Conservation (phyloP, 2,888 invertebrate genomes). For the Pseudeuparius sepicola region DNA sequence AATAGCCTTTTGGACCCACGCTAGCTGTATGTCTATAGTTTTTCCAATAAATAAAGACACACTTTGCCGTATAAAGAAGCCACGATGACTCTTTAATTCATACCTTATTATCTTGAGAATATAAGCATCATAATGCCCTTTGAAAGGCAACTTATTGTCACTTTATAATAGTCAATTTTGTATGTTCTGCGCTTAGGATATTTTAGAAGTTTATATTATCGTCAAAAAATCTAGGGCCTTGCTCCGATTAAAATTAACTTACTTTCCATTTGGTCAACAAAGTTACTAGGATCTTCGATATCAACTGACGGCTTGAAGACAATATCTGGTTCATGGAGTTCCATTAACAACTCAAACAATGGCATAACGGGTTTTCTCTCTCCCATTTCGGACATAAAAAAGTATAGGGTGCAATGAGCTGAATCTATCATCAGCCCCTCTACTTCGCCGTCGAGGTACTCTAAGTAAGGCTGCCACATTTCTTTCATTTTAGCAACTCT, state of each 20-base stretch:
- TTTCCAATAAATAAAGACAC: too few species aligned
- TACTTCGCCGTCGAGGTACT: slow-evolving; percentile 34
- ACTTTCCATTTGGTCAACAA: slow-evolving; percentile 55
- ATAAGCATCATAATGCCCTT: too few species aligned
- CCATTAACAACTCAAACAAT: slow-evolving; percentile 66
- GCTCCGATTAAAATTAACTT: slow-evolving; percentile 2
- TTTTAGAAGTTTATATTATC: too few species aligned
- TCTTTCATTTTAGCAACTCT: slow-evolving; percentile 33
- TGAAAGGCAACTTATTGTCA: too few species aligned
- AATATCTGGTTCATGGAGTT: slow-evolving; percentile 63
- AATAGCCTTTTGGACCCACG: too few species aligned
- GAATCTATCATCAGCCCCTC: slow-evolving; percentile 36
- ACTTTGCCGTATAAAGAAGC: too few species aligned
- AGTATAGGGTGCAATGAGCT: slow-evolving; percentile 45
- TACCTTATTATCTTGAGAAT: too few species aligned
- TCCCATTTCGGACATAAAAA: slow-evolving; percentile 51
- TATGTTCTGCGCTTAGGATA: too few species aligned
- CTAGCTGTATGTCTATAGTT: too few species aligned
- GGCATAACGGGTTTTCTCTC: slow-evolving; percentile 39
- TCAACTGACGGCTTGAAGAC: slow-evolving; percentile 66
- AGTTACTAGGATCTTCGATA: slow-evolving; percentile 52
- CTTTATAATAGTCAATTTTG: too few species aligned
- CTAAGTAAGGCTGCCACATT: slow-evolving; percentile 27
- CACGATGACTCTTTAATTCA: too few species aligned
- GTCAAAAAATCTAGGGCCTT: slow-evolving; percentile 1